Evolutionary conservation across 2,888 invertebrate species (phyloP).

Genomic region (Unio delphinus): DNA sequence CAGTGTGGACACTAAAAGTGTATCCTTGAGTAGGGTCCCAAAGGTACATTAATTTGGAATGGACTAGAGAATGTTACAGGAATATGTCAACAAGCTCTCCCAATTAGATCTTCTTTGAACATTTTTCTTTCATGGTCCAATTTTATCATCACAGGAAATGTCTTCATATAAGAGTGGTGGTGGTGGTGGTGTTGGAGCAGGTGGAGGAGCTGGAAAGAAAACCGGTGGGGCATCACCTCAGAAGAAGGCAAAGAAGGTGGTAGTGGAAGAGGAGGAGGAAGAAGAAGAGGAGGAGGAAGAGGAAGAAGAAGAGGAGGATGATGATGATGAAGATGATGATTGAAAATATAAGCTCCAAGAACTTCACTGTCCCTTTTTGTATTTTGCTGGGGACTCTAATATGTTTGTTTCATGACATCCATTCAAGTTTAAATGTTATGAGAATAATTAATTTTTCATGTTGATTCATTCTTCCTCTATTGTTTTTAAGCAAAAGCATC

Average conservation of each 20-base stretch:
- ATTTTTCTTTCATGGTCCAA: not conserved
- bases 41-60: no score
- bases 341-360: not conserved
- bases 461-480: no score
- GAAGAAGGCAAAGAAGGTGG: slow-evolving; percentile 35
- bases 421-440: no score
- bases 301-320: slow-evolving; percentile 50
- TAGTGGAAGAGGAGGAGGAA: slow-evolving; percentile 20
- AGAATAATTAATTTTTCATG: no score
- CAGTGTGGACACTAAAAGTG: no score
- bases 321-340: slow-evolving; percentile 47
- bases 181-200: slow-evolving; percentile 7
- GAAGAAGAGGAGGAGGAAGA: slow-evolving; percentile 50
- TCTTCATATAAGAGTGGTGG: slow-evolving; percentile 41
- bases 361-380: no score
- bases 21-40: no score
- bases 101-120: not conserved
- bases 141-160: slow-evolving; percentile 46
- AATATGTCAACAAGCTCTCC: no score
- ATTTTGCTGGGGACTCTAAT: no score
- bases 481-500: no score
- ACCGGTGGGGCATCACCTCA: slow-evolving; percentile 24
- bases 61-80: no score
- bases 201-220: slow-evolving; percentile 10
- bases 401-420: no score